Base-by-base conservation (phyloP, 53 echinoderm and acorn worm genomes). In the Crossaster papposus region DNA sequence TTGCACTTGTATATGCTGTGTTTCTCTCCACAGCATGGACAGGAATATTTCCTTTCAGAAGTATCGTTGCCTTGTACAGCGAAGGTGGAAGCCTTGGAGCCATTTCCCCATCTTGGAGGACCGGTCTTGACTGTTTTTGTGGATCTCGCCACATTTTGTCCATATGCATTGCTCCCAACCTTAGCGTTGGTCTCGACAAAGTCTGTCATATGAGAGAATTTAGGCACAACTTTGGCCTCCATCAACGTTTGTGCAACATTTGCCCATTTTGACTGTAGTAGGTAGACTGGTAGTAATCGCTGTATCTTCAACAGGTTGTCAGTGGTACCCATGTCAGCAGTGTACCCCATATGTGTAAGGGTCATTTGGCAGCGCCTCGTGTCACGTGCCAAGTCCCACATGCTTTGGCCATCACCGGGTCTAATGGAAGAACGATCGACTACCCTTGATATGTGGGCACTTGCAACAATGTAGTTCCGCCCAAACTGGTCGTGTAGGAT, bases 331-430 rank as follows among this genome's bases (percentile, higher is more conserved):
- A n/a, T n/a, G n/a, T n/a, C n/a, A n/a, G n/a, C n/a, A n/a, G n/a
- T 62, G 79, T 95, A 93, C 18, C 91, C 70, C 93, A 95, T 95
- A 70, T 95, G 93, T 11, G 87, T 78, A 24, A 88, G 75, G 2
- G 91, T 91, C 85, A 93, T 92, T 64, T 93, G 89, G n/a, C 95
- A 95, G 9, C 92, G 81, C 30, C 91, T 91, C 93, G 93, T 95
- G 82, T 93, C 93, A 35, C 91, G n/a, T n/a, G 91, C 95, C 8
- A 91, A 65, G 55, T 95, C 91, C 89, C 84, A 93, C n/a, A n/a
- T n/a, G n/a, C n/a, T n/a, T n/a, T n/a, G n/a, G n/a, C n/a, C n/a
- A n/a, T n/a, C n/a, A n/a, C 85, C 91, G 65, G 12, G 86, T 77
- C 14, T 52, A 81, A 63, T 62, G 32, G 90, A 26, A 64, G 55